Evolutionary conservation across 2,888 invertebrate species (phyloP).

Genomic region (Cerastis leucographa): DNA sequence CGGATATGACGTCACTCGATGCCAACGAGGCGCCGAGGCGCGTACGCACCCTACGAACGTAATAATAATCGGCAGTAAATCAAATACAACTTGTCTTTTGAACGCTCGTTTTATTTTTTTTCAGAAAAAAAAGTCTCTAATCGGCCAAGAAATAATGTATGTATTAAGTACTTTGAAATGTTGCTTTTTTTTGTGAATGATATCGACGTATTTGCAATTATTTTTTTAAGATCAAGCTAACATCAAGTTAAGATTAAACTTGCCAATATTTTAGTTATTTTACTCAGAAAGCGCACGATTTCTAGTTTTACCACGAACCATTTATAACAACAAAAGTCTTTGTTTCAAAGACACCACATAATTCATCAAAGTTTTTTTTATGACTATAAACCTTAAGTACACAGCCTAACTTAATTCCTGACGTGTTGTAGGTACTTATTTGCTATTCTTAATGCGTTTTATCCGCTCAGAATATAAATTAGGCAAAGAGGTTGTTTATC

Average conservation of each 20-base stretch:
- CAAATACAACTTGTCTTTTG: slow-evolving; percentile 52
- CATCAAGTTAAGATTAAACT: neutral
- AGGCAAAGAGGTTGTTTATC: slow-evolving; percentile 16
- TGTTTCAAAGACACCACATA: slow-evolving; percentile 1
- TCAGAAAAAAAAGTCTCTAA: neutral
- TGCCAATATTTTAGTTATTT: neutral
- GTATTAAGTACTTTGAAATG: neutral
- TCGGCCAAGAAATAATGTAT: neutral
- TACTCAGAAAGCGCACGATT: neutral
- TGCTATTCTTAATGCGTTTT: slow-evolving; percentile 46
- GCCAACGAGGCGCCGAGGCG: slow-evolving; percentile 75
- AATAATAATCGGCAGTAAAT: slow-evolving; percentile 60
- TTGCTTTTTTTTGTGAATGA: neutral
- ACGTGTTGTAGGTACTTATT: slow-evolving; percentile 34
- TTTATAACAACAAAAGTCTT: slow-evolving; percentile 4
- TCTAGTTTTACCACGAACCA: neutral
- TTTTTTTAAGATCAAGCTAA: neutral
- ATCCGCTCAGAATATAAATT: slow-evolving; percentile 44
- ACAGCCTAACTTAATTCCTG: slow-evolving; percentile 25
- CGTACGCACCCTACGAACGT: slow-evolving; percentile 77
- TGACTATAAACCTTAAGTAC: slow-evolving; percentile 25
- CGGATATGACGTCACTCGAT: slow-evolving; percentile 83
- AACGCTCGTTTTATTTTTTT: neutral
- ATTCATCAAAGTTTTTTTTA: slow-evolving; percentile 9
- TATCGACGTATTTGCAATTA: neutral